Evolutionary conservation across 2,888 invertebrate genomes (phyloP), one percentile per base, ranked within the genome.

Genomic region (Eilema griseolum): DNA sequence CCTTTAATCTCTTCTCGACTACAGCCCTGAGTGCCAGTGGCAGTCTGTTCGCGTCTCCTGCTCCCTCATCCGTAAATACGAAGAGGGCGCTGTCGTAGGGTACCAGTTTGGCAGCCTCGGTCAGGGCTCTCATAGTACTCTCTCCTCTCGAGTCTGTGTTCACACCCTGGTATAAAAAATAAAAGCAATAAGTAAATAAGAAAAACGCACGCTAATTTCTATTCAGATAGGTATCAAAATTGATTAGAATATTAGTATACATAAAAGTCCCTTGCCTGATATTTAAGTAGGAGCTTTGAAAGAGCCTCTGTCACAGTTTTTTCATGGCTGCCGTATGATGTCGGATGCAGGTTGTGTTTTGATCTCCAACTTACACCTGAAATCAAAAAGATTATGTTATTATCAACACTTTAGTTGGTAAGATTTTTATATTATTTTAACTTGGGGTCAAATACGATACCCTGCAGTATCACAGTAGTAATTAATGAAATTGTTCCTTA

Each of bases 51-150:
- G 88, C 87, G 31, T 97, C 97, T 2, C 93, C 95, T 46, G 96
- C 93, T 26, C 94, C 95, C 52, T 93, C 90, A 71, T 96, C 96
- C 0, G 96, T 96, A 72, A 97, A 94, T 61, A 97, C 88, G 82
- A 97, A 96, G 14, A 97, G 92, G 0, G 96, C 97, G 74, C 96
- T 96, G 84, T 96, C 96, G 76, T 96, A 96, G 0, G 97, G 96
- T 67, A 97, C 95, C 73, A 96, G 81, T 74, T 96, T 96, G 0
- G 96, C 95, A 0, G 97, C 96, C 37, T 96, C 95, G 0, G 96
- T 89, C 41, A 97, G 88, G 0, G 96, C 96, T 66, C 95, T 90
- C 94, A 97, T 96, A 0, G 96, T 96, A 10, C 96, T 96, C 20
- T 96, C 96, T 61, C 92, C 93, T 3, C 89, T 85, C 0, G 87